Evolutionary conservation across 2,888 invertebrate genomes (phyloP).

Genomic region (Trichacis sp.): DNA sequence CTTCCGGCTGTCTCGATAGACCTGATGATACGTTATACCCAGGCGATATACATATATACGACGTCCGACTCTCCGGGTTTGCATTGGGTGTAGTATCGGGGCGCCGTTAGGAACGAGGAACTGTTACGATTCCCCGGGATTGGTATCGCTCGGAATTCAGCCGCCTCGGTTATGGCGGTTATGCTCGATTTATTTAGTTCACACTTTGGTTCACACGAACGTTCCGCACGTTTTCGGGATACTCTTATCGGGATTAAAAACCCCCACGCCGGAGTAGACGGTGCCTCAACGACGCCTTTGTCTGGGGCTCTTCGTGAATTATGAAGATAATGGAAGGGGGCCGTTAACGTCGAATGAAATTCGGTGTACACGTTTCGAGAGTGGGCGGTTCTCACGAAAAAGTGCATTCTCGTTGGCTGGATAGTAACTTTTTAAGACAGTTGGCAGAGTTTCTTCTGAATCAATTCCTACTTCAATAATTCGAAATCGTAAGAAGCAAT

Average conservation of each 20-base stretch:
- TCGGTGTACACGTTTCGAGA: no score
- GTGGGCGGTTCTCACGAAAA: no score
- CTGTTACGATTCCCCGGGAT: constrained; percentile 42
- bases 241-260: constrained; percentile 37
- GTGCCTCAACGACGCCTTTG: constrained; percentile 7
- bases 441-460: no score
- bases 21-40: constrained; percentile 34
- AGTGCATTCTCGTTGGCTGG: no score
- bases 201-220: constrained; percentile 44
- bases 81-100: constrained; percentile 34
- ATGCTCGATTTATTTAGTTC: constrained; percentile 44
- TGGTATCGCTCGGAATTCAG: constrained; percentile 39
- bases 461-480: no score
- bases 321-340: no score
- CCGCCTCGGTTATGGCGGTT: constrained; percentile 32
- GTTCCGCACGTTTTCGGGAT: constrained; percentile 24
- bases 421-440: no score
- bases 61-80: constrained; percentile 29
- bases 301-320: background rate
- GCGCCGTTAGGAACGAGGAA: constrained; percentile 42
- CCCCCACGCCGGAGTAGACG: constrained; percentile 4
- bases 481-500: no score
- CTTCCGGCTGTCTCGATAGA: constrained; percentile 55
- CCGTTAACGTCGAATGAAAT: no score
- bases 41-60: constrained; percentile 18